These are phyloP conservation scores for Myotis lucifugus DNA, from an alignment of 2,113 vertebrate species.

Conservation along the genomic window DNA sequence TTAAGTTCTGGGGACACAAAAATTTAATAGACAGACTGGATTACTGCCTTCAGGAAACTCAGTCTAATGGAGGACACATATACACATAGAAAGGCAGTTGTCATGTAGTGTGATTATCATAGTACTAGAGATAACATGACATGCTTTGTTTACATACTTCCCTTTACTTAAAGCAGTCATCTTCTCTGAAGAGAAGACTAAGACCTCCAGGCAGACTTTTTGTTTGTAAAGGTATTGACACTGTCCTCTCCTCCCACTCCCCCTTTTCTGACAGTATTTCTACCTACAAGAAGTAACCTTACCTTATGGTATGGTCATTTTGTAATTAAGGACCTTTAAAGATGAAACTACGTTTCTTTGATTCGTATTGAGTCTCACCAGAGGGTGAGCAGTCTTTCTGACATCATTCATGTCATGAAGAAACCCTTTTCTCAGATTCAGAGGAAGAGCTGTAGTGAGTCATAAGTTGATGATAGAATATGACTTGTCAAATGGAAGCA, in stretches of 20 bases:
- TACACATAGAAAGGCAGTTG: not conserved
- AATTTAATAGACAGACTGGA: not conserved
- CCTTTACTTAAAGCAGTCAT: not conserved
- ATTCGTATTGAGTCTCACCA: not conserved
- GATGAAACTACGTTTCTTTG: not conserved
- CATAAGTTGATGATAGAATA: not conserved
- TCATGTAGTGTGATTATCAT: not conserved
- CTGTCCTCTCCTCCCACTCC: not conserved
- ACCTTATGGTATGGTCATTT: not conserved
- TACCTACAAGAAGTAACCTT: not conserved
- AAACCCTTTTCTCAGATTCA: not conserved
- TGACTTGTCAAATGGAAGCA: not conserved
- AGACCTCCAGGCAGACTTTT: not conserved
- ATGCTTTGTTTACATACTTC: not conserved
- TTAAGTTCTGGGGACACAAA: conserved; percentile 3
- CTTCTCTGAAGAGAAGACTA: not conserved
- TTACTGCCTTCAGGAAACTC: not conserved
- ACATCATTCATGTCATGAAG: not conserved
- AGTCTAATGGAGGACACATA: not conserved
- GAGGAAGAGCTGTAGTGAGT: not conserved
- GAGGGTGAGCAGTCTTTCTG: not conserved
- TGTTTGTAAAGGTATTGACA: not conserved
- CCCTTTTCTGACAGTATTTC: not conserved
- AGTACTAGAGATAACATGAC: not conserved
- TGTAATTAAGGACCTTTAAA: not conserved